A percentile compares a stretch with the other conserved stretches of the same genome.
These are phyloP conservation scores for Cephus pygmeus DNA, from an alignment of 2,888 invertebrate genomes.

Conservation along the genomic window DNA sequence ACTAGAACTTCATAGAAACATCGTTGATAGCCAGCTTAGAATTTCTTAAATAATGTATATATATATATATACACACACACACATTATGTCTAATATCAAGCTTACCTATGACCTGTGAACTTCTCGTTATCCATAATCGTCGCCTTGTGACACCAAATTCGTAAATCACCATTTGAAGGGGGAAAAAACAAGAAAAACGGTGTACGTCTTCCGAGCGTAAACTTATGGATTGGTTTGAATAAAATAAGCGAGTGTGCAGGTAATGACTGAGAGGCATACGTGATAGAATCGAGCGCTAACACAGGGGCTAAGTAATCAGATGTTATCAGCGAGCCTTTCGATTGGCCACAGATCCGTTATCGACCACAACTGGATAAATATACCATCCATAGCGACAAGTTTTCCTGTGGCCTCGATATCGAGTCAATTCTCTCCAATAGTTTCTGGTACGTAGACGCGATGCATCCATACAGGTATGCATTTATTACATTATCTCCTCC, in stretches of 20 bases:
- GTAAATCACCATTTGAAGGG: neutral
- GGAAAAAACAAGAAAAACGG: neutral
- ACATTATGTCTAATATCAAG: neutral
- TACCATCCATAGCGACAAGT: conserved; percentile 36
- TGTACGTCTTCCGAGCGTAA: neutral
- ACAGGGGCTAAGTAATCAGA: conserved; percentile 52
- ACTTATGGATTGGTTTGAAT: neutral
- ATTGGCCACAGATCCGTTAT: conserved; percentile 52
- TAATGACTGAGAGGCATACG: conserved; percentile 19
- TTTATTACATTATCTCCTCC: neutral
- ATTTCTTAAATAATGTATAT: neutral
- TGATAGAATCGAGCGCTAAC: conserved; percentile 11
- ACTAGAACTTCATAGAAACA: neutral
- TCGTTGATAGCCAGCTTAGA: neutral
- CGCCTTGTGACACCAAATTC: neutral
- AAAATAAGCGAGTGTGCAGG: conserved; percentile 9
- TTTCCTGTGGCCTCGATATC: conserved; percentile 10
- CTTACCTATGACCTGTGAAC: neutral
- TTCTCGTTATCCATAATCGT: neutral
- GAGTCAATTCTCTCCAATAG: neutral
- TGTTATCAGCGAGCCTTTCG: conserved; percentile 46
- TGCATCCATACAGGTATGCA: neutral
- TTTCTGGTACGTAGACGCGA: neutral
- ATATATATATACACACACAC: no score
- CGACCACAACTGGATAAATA: conserved; percentile 43